phyloP scores from a whole-genome alignment of 2,113 vertebrate genomes.

The Hippocampus abdominalis region DNA sequence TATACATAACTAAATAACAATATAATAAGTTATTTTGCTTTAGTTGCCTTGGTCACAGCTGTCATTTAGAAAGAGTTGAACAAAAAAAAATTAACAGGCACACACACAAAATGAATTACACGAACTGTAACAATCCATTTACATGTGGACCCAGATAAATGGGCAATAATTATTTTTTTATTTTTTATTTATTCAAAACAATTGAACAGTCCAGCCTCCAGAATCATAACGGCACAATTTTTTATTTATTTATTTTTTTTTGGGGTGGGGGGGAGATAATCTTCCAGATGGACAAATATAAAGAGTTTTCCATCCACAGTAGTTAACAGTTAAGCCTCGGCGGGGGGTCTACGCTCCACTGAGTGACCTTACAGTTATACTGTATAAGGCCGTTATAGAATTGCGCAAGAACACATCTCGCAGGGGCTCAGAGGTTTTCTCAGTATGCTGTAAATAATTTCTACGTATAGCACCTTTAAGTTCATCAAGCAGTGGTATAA shows the following conservation, averaged over 20 bases:
- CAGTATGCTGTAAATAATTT: background rate
- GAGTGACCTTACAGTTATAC: background rate
- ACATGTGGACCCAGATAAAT: background rate
- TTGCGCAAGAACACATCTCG: background rate
- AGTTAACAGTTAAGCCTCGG: background rate
- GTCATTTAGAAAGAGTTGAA: no score
- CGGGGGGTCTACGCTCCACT: background rate
- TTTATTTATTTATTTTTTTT: no score
- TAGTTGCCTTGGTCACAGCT: no score
- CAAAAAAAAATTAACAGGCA: background rate
- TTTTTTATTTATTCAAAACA: background rate
- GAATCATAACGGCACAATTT: background rate
- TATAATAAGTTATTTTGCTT: no score
- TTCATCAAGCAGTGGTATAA: background rate
- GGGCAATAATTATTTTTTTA: background rate
- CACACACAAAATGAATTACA: background rate
- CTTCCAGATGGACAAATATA: background rate
- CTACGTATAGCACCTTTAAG: background rate
- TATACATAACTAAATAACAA: no score
- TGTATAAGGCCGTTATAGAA: background rate
- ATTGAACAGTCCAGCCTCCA: background rate
- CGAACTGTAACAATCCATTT: background rate
- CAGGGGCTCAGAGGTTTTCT: background rate
- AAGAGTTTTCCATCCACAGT: background rate
- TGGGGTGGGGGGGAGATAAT: background rate